Evolutionary conservation across 2,113 vertebrate species (phyloP).

Genomic region (Periophthalmus modestus): DNA sequence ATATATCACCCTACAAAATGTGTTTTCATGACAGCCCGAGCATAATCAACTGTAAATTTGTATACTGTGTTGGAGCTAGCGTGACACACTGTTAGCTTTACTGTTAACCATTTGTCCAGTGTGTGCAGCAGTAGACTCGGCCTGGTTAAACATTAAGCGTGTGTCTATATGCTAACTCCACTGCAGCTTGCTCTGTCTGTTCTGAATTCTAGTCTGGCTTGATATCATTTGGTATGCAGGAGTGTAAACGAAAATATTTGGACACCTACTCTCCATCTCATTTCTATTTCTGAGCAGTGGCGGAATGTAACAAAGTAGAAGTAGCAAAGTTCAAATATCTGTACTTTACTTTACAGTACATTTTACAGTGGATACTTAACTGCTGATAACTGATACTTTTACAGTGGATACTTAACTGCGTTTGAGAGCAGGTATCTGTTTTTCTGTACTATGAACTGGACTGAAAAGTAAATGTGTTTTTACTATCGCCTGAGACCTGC

Average conservation of each 20-base stretch:
- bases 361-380: too few species aligned
- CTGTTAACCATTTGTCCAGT: neutral
- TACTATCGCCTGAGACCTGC: too few species aligned
- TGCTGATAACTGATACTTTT: too few species aligned
- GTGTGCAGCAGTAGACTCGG: neutral
- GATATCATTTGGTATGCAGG: slow-evolving; percentile 1
- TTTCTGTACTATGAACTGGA: too few species aligned
- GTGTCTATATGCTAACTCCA: neutral
- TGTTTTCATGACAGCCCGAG: too few species aligned
- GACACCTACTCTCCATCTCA: neutral
- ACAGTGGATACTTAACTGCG: too few species aligned
- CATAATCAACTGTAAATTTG: neutral
- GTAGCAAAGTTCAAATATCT: too few species aligned
- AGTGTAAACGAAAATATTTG: neutral
- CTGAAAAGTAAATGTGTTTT: too few species aligned
- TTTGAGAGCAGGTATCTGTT: too few species aligned
- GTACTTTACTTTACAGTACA: too few species aligned
- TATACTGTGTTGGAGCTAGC: neutral
- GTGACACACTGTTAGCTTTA: neutral
- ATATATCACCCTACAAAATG: too few species aligned
- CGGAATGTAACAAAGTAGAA: too few species aligned
- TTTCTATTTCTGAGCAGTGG: neutral
- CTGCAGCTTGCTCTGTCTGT: neutral
- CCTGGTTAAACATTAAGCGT: neutral
- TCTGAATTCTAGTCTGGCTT: neutral